A percentile compares a stretch with the other conserved stretches of the same genome.
Evolutionary conservation across 1,140 invertebrate genomes (phyloP).

Genomic region (Elysia chlorotica): DNA sequence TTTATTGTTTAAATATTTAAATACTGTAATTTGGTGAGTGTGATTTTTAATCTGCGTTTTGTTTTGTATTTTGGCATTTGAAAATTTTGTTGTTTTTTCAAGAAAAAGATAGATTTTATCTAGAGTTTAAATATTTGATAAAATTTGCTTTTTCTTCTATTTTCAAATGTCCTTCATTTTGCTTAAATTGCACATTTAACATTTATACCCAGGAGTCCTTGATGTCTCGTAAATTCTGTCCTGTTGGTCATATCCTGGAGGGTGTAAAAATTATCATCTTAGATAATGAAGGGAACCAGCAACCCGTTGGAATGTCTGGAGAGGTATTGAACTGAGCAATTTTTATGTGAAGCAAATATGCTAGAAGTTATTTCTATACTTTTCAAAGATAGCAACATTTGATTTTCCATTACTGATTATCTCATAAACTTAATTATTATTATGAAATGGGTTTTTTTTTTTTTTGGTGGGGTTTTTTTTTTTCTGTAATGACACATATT

Average conservation of each 20-base stretch:
- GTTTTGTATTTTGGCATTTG: neutral
- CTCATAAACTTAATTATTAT: no score
- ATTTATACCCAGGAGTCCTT: constrained; percentile 41
- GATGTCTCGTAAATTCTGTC: constrained; percentile 59
- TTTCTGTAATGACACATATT: neutral
- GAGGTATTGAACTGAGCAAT: constrained; percentile 63
- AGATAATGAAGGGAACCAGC: constrained; percentile 59
- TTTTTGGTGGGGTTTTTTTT: no score
- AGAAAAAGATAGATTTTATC: neutral
- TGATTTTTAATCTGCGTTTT: no score
- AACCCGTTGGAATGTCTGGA: constrained; percentile 65
- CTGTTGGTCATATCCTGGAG: constrained; percentile 63
- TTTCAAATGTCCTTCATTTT: no score
- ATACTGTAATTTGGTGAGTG: neutral
- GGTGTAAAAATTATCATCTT: constrained; percentile 63
- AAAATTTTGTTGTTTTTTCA: neutral
- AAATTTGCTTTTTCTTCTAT: no score
- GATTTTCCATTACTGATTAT: no score
- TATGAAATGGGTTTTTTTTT: no score
- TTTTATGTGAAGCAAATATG: no score
- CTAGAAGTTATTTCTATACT: no score
- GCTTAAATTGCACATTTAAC: no score
- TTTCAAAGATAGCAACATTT: no score
- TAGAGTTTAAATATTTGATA: neutral
- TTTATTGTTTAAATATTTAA: neutral